These are phyloP conservation scores for Varanus salvator DNA, from an alignment of 2,113 vertebrate genomes.

Conservation along the genomic window DNA sequence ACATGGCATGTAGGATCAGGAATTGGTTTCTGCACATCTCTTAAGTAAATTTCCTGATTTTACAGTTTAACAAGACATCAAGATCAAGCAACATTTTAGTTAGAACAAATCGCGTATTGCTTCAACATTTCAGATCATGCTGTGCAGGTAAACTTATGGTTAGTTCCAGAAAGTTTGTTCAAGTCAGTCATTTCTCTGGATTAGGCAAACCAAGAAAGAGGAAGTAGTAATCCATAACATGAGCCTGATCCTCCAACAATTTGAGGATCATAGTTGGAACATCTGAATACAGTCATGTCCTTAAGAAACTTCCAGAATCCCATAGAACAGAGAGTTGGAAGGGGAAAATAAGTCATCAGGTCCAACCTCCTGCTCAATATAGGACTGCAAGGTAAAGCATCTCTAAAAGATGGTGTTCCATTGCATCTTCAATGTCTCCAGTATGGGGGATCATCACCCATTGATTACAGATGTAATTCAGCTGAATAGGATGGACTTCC, in stretches of 20 bases:
- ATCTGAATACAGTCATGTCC: not conserved
- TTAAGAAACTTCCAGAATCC: not conserved
- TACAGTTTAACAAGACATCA: not conserved
- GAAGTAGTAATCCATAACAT: not conserved
- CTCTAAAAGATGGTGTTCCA: too few relatives aligned
- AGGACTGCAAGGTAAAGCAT: too few relatives aligned
- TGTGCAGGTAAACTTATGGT: not conserved
- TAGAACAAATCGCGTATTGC: not conserved
- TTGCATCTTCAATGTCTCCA: not conserved
- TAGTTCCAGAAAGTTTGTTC: not conserved
- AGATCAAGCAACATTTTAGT: not conserved
- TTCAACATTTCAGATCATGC: not conserved
- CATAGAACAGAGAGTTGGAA: not conserved
- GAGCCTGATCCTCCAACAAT: not conserved
- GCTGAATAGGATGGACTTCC: too few relatives aligned
- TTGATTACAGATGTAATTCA: too few relatives aligned
- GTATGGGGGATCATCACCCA: not conserved
- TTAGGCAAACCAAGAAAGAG: not conserved
- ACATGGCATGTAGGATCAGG: too few relatives aligned
- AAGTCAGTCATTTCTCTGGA: not conserved
- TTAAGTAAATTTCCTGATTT: not conserved
- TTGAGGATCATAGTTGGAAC: not conserved
- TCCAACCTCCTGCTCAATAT: too few relatives aligned
- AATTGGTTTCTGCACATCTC: not conserved
- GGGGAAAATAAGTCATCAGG: too few relatives aligned